phyloP scores from a whole-genome alignment of 2,888 invertebrate genomes.

The Dasypogon diadema region DNA sequence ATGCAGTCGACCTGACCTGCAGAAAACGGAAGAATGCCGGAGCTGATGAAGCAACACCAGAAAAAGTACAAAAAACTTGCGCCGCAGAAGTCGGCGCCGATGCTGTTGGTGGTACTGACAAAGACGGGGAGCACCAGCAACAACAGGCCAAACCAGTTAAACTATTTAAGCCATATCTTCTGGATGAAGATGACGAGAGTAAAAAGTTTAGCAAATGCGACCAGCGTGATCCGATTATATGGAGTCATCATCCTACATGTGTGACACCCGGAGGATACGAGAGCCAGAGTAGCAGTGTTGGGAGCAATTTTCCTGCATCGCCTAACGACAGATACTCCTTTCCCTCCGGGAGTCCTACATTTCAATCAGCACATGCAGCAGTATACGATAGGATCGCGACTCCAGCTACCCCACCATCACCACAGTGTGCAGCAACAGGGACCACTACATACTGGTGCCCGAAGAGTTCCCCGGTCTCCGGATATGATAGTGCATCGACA shows the following conservation, averaged over 20 bases:
- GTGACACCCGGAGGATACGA: conserved; percentile 57
- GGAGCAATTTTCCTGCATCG: conserved; percentile 61
- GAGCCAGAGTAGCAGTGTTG: conserved; percentile 55
- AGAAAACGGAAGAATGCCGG: conserved; percentile 53
- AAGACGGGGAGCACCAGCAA: conserved; percentile 36
- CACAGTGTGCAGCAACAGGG: conserved; percentile 47
- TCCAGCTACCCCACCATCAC: conserved; percentile 48
- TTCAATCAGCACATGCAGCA: conserved; percentile 58
- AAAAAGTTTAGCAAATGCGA: conserved; percentile 52
- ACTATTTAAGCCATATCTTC: conserved; percentile 81
- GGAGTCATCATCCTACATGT: conserved; percentile 64
- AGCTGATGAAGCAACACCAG: conserved; percentile 41
- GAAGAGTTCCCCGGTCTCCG: conserved; percentile 67
- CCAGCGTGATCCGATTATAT: conserved; percentile 64
- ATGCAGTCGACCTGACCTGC: conserved; percentile 56
- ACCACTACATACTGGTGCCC: conserved; percentile 65
- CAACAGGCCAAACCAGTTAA: conserved; percentile 75
- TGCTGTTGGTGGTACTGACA: conserved; percentile 9
- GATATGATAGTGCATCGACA: conserved; percentile 68
- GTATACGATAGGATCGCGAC: conserved; percentile 42
- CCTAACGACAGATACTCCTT: conserved; percentile 60
- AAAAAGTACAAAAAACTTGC: conserved; percentile 52
- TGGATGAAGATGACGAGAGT: conserved; percentile 73
- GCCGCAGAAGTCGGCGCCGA: background rate
- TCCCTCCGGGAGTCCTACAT: conserved; percentile 63